Evolutionary conservation across 2,888 invertebrate species (phyloP).

Genomic region (Tachina lurida): DNA sequence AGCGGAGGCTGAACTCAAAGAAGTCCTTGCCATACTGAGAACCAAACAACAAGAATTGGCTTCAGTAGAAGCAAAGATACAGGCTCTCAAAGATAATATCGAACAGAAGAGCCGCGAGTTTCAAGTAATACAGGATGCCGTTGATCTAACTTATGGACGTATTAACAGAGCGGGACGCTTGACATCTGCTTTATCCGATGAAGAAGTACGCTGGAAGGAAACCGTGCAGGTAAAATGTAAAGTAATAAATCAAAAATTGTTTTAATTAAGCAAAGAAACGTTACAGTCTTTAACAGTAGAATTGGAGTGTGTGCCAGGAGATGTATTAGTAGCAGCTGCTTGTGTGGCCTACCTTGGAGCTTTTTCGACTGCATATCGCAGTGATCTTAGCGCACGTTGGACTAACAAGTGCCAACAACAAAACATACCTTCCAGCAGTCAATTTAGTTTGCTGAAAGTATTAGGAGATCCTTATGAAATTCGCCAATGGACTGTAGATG

Average conservation of each 20-base stretch:
- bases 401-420: constrained; percentile 86
- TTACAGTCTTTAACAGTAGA: constrained; percentile 86
- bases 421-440: constrained; percentile 88
- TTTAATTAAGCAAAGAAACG: neutral
- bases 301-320: constrained; percentile 90
- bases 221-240: constrained; percentile 84
- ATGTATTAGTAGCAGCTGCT: constrained; percentile 93
- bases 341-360: constrained; percentile 96
- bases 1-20: constrained; percentile 90
- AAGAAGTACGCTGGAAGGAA: constrained; percentile 92
- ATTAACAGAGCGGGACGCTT: constrained; percentile 92
- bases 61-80: constrained; percentile 89
- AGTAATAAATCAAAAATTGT: neutral
- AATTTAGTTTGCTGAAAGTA: constrained; percentile 87
- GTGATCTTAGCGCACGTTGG: constrained; percentile 88
- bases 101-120: constrained; percentile 90
- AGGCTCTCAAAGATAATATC: constrained; percentile 84
- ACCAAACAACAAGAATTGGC: constrained; percentile 92
- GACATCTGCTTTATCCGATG: constrained; percentile 93
- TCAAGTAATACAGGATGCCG: constrained; percentile 88
- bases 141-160: constrained; percentile 90
- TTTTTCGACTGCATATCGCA: constrained; percentile 90
- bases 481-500: constrained; percentile 94
- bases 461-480: constrained; percentile 94
- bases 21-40: constrained; percentile 89